phyloP scores from a whole-genome alignment of 1,140 invertebrate species.

The Rhopalosiphum maidis region DNA sequence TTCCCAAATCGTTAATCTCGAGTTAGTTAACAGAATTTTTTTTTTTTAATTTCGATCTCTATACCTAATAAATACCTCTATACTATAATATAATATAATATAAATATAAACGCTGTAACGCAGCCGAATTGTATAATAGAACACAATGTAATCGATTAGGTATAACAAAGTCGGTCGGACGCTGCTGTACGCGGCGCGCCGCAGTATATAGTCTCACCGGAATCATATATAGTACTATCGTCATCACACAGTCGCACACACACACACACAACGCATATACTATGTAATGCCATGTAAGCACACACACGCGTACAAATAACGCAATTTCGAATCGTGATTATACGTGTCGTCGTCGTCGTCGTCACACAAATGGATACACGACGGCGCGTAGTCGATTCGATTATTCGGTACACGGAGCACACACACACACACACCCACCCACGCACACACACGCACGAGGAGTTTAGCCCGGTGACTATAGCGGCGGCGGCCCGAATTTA shows the following conservation, averaged over 20 bases:
- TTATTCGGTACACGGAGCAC: conserved; percentile 22
- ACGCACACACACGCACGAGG: neutral
- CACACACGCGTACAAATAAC: neutral
- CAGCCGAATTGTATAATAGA: neutral
- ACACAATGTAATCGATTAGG: neutral
- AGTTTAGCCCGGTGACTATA: conserved; percentile 47
- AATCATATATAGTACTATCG: conserved; percentile 3
- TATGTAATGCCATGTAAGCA: neutral
- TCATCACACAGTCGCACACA: neutral
- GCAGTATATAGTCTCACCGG: conserved; percentile 31
- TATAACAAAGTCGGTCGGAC: neutral
- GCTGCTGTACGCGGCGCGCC: too few relatives aligned
- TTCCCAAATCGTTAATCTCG: neutral
- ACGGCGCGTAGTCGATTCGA: conserved; percentile 19
- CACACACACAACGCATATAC: neutral
- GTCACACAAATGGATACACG: neutral
- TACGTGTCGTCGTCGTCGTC: neutral
- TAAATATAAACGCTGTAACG: neutral
- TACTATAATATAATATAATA: neutral
- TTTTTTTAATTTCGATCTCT: neutral
- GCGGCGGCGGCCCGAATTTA: neutral
- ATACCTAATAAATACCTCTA: neutral
- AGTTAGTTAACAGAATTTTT: neutral
- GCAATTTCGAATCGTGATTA: conserved; percentile 1
- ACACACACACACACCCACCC: neutral